These are phyloP conservation scores for Poeciliopsis infans DNA, from an alignment of 2,797 vertebrate species.

Conservation along the genomic window DNA sequence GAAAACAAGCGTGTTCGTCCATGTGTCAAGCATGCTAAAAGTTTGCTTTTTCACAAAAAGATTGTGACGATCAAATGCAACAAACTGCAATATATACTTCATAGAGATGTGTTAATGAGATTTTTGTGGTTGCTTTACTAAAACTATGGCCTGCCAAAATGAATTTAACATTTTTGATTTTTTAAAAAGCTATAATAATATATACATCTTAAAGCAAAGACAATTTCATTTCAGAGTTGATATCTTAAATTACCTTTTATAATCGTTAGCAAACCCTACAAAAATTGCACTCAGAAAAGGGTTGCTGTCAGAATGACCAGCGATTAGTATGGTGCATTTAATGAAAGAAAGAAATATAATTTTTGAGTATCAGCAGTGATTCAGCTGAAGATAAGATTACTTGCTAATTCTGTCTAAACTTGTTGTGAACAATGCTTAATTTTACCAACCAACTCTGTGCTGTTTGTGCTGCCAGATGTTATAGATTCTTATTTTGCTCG, in stretches of 20 bases:
- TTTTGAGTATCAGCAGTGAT: neutral
- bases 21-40: neutral
- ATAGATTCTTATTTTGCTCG: slow-evolving; percentile 1
- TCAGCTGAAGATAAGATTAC: neutral
- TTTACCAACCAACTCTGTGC: neutral
- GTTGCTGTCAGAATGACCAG: neutral
- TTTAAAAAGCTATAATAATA: too few relatives aligned
- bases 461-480: neutral
- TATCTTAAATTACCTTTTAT: neutral
- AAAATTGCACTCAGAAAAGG: neutral
- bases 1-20: slow-evolving; percentile 1
- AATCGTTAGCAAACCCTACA: neutral
- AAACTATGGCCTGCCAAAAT: neutral
- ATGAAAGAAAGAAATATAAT: neutral
- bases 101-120: neutral
- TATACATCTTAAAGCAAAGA: neutral
- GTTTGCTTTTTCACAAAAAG: neutral
- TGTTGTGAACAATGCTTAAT: neutral
- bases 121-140: neutral
- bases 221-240: neutral
- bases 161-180: too few relatives aligned
- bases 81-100: neutral
- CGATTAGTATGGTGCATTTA: neutral
- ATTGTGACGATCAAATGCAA: neutral
- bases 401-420: neutral